phyloP scores from a whole-genome alignment of 2,888 invertebrate genomes.

The Eulithis prunata region DNA sequence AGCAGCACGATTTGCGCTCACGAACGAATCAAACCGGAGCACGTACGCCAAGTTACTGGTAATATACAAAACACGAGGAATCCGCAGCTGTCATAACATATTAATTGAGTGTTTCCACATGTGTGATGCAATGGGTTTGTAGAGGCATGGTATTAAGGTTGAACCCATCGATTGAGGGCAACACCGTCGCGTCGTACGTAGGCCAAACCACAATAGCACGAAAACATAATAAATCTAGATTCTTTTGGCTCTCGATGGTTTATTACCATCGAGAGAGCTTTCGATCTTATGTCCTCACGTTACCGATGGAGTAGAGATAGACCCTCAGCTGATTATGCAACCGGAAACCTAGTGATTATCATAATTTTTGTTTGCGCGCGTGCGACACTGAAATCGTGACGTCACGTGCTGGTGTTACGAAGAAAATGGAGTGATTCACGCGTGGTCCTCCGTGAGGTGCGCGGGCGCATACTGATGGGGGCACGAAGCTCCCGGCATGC shows the following conservation, averaged over 20 bases:
- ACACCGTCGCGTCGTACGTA: not conserved
- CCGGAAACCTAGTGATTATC: slow-evolving; percentile 68
- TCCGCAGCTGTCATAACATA: slow-evolving; percentile 38
- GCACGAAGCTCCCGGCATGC: slow-evolving; percentile 65
- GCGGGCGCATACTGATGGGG: slow-evolving; percentile 78
- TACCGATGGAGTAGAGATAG: not conserved
- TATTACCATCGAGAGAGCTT: not conserved
- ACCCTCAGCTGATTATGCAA: slow-evolving; percentile 50
- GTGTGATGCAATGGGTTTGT: slow-evolving; percentile 18
- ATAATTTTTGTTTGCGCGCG: slow-evolving; percentile 71
- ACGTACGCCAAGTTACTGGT: slow-evolving; percentile 35
- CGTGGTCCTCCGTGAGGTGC: slow-evolving; percentile 73
- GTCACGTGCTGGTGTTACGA: slow-evolving; percentile 68
- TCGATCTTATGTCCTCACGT: not conserved
- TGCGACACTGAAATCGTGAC: slow-evolving; percentile 78
- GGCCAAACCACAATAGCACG: slow-evolving; percentile 7
- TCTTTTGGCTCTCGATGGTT: too few relatives aligned
- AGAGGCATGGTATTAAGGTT: slow-evolving; percentile 25
- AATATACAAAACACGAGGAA: slow-evolving; percentile 37
- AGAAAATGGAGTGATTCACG: slow-evolving; percentile 76
- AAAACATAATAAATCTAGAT: not conserved
- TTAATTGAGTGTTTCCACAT: slow-evolving; percentile 38
- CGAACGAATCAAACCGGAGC: slow-evolving; percentile 40
- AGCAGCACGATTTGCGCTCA: slow-evolving; percentile 43
- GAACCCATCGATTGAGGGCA: slow-evolving; percentile 23